Evolutionary conservation across 2,888 invertebrate species (phyloP).

Genomic region (Ophion ventricosus): DNA sequence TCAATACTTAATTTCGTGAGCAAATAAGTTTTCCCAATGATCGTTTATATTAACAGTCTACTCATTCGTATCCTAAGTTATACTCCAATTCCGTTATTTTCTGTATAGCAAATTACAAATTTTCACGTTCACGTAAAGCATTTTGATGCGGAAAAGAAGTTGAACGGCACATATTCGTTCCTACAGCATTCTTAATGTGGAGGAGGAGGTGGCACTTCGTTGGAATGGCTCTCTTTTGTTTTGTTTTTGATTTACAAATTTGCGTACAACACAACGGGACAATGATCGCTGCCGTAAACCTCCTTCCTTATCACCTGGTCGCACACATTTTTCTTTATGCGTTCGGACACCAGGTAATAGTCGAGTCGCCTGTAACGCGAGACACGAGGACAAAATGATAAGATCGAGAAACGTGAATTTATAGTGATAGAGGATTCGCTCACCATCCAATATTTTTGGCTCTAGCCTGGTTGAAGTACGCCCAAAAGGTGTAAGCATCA

Average conservation of each 20-base stretch:
- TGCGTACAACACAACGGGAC: slow-evolving; percentile 93
- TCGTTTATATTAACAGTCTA: background rate
- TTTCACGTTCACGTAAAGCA: background rate
- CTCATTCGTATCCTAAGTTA: background rate
- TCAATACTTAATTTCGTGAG: background rate
- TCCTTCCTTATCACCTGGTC: slow-evolving; percentile 92
- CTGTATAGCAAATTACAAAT: background rate
- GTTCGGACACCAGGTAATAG: slow-evolving; percentile 95
- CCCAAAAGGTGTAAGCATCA: slow-evolving; percentile 97
- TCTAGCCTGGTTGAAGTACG: slow-evolving; percentile 94
- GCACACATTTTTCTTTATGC: slow-evolving; percentile 90
- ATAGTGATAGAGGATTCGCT: slow-evolving; percentile 72
- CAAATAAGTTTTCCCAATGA: background rate
- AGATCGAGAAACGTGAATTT: background rate
- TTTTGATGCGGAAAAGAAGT: slow-evolving; percentile 17
- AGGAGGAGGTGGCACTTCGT: background rate
- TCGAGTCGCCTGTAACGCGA: slow-evolving; percentile 92
- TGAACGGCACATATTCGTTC: slow-evolving; percentile 15
- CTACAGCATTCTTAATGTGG: slow-evolving; percentile 6
- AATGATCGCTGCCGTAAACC: slow-evolving; percentile 97
- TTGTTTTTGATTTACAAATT: slow-evolving; percentile 82
- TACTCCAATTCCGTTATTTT: background rate
- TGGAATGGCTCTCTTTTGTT: slow-evolving; percentile 9
- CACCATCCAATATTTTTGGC: slow-evolving; percentile 97
- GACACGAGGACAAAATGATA: background rate